Percentiles rank a stretch among this genome's conserved stretches.
phyloP scores from a whole-genome alignment of 2,113 vertebrate species.

The Rhinolophus sinicus region DNA sequence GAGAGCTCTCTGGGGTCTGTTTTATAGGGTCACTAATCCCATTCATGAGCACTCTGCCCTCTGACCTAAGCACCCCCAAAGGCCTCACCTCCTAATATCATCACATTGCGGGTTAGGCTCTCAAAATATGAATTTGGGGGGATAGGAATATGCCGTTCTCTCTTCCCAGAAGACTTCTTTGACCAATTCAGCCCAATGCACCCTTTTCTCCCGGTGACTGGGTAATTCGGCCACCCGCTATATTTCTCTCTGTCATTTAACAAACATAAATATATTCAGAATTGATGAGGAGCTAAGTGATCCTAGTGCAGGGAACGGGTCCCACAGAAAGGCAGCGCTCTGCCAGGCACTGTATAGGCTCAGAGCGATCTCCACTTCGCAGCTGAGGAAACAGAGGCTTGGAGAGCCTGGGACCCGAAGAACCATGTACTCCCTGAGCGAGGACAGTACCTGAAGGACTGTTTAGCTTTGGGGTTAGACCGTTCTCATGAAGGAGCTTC shows the following conservation, averaged over 20 bases:
- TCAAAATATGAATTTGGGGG: neutral
- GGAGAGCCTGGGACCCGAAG: neutral
- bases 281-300: neutral
- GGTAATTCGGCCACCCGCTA: neutral
- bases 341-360: fast-evolving
- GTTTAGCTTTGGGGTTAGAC: neutral
- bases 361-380: neutral
- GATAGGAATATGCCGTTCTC: neutral
- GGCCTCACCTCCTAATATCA: neutral
- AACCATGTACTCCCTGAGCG: neutral
- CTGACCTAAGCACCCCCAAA: neutral
- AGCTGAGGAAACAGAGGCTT: neutral
- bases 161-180: neutral
- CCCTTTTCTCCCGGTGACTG: neutral
- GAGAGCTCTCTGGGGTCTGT: neutral
- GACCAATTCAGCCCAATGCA: neutral
- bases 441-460: no score
- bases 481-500: neutral
- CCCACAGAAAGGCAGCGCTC: neutral
- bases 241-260: neutral
- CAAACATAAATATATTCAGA: neutral
- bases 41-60: neutral
- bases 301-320: neutral
- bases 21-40: neutral
- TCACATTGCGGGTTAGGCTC: neutral